phyloP scores from a whole-genome alignment of 2,888 invertebrate genomes.

The Megamerina dolium region DNA sequence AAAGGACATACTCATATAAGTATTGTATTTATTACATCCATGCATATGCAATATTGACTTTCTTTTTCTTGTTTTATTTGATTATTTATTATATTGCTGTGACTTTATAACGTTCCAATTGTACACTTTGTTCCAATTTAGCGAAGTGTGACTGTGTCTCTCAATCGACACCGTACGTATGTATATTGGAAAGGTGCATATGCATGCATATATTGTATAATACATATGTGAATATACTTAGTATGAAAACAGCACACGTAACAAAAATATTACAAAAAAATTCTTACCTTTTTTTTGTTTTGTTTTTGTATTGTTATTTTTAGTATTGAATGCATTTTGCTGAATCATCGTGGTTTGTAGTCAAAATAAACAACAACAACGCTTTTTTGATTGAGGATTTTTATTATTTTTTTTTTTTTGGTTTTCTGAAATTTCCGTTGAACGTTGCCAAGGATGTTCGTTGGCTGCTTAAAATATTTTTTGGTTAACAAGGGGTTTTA shows the following conservation, averaged over 20 bases:
- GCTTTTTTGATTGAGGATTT: neutral
- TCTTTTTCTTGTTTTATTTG: constrained; percentile 4
- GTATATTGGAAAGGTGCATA: no score
- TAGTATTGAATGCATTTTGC: no score
- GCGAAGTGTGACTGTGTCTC: constrained; percentile 10
- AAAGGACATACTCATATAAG: no score
- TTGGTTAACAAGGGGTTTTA: constrained; percentile 8
- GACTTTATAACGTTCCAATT: constrained; percentile 13
- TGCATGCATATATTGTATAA: no score
- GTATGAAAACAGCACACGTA: no score
- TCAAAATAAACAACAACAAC: neutral
- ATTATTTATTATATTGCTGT: constrained; percentile 7
- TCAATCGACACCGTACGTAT: no score
- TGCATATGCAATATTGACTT: neutral
- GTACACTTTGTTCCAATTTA: constrained; percentile 12
- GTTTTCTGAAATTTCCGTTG: constrained; percentile 14
- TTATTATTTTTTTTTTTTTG: constrained; percentile 3
- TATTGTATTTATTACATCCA: constrained; percentile 4
- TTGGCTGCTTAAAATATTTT: constrained; percentile 16
- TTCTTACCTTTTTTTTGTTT: no score
- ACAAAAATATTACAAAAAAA: no score
- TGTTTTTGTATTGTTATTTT: no score
- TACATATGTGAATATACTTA: no score
- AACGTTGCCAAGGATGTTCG: constrained; percentile 17
- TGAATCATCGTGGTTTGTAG: no score